Evolutionary conservation across 2,797 vertebrate genomes (phyloP), one percentile per base, ranked within the genome.

Genomic region (Spinus pinus): DNA sequence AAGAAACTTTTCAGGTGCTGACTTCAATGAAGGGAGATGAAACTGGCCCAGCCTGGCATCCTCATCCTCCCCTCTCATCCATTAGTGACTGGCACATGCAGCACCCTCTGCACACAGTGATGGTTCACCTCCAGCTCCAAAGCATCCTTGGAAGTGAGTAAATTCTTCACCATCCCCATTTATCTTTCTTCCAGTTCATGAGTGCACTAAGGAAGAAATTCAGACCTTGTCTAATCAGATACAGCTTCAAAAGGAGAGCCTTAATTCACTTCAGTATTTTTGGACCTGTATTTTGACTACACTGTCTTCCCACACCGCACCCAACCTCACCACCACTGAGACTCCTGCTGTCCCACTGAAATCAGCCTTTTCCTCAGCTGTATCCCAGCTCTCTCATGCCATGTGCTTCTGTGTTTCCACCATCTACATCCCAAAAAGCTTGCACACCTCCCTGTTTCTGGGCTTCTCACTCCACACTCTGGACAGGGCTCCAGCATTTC

Each of bases 21-120:
- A 66, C 17, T 79, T 23, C 16, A 25, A 14, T 0, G 1, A 8
- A 67, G 24, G 15, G 20, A 64, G 67, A 82, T 56, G n/a, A 72
- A 47, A 49, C 7, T 2, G 24, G 46, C n/a, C n/a, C 75, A 71
- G 60, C 16, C 24, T 53, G 20, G 56, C 60, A 14, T 46, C 5
- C 22, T 39, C 46, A 12, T 66, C 9, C 60, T 57, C 10, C 57
- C 42, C 50, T 69, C 31, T 56, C 1, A 6, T 5, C n/a, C 22
- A 2, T 7, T 2, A 18, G 28, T 17, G 50, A 56, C 20, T 0
- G 0, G 35, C n/a, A 54, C 2, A 4, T 0, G 13, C 50, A 84
- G 49, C 17, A 77, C 8, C 25, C 25, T 67, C 72, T 72, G 51
- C 51, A n/a, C 51, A 53, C 53, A 56, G 31, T 23, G 31, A 56